Conservation (phyloP, 2,888 invertebrate species). For the Drosophila melanosoma region DNA sequence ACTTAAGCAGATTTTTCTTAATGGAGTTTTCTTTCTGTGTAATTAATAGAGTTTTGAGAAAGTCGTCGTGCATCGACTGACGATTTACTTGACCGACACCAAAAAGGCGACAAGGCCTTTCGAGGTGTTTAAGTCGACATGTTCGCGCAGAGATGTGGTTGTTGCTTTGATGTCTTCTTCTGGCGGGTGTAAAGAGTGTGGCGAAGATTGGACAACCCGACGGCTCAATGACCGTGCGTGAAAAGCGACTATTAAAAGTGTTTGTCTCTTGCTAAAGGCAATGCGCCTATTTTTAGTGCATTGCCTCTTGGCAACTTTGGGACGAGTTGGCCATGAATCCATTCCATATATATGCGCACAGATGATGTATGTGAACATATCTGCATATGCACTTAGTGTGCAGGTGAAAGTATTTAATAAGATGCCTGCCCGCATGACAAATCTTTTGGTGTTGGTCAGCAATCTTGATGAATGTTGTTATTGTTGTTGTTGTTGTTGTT, state of each 20-base stretch:
- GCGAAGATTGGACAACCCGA: conserved; percentile 2
- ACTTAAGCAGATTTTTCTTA: not conserved
- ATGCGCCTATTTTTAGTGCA: conserved; percentile 77
- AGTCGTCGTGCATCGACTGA: conserved; percentile 33
- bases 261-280: conserved; percentile 60
- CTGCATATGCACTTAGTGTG: conserved; percentile 23
- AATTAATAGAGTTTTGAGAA: conserved; percentile 33
- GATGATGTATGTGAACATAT: not conserved
- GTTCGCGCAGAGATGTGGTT: conserved; percentile 61
- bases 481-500: conserved; percentile 15
- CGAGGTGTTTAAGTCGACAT: conserved; percentile 62
- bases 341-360: conserved; percentile 12
- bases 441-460: conserved; percentile 66
- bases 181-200: conserved; percentile 21
- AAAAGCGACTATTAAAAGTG: conserved; percentile 72
- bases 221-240: conserved; percentile 69
- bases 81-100: conserved; percentile 44
- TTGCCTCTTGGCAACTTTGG: conserved; percentile 59
- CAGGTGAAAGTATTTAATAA: conserved; percentile 79
- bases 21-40: conserved; percentile 15
- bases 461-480: conserved; percentile 62
- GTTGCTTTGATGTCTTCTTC: conserved; percentile 50
- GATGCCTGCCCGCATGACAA: conserved; percentile 73
- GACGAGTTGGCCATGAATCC: conserved; percentile 66
- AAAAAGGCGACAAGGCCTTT: conserved; percentile 48